Conservation (phyloP, 2,888 invertebrate species). For the Omphaloscelis lunosa region DNA sequence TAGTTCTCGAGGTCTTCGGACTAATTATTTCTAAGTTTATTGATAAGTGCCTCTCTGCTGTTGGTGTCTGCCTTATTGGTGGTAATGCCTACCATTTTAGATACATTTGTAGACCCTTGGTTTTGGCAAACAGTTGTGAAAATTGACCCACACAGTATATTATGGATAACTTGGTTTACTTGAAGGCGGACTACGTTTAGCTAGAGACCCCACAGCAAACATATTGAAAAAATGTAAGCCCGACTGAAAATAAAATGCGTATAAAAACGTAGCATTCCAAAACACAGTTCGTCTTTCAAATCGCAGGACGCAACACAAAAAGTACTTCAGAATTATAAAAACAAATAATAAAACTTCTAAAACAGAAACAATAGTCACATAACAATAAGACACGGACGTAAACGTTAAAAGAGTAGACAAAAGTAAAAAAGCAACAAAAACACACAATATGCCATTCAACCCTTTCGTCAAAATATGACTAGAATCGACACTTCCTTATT, state of each 20-base stretch:
- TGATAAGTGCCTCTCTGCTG: background rate
- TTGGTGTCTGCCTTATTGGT: background rate
- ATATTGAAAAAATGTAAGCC: slow-evolving; percentile 42
- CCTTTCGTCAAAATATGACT: slow-evolving; percentile 89
- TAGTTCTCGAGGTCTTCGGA: too few relatives aligned
- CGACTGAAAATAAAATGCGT: slow-evolving; percentile 50
- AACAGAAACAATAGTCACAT: slow-evolving; percentile 82
- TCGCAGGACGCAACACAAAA: slow-evolving; percentile 73
- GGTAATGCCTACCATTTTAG: background rate
- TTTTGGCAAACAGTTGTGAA: background rate
- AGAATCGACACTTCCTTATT: slow-evolving; percentile 89
- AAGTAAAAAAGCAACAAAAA: slow-evolving; percentile 84
- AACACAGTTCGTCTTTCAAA: slow-evolving; percentile 65
- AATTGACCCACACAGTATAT: background rate
- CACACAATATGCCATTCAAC: slow-evolving; percentile 87
- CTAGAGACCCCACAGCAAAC: background rate
- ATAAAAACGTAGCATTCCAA: slow-evolving; percentile 58
- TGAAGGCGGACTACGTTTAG: background rate
- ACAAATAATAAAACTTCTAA: slow-evolving; percentile 82
- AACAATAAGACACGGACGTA: slow-evolving; percentile 83
- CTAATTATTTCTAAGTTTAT: background rate
- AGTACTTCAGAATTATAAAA: slow-evolving; percentile 85
- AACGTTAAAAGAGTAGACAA: slow-evolving; percentile 82
- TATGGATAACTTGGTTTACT: background rate
- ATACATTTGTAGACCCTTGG: background rate